Evolutionary conservation across 2,797 vertebrate genomes (phyloP).

Genomic region (Chelmon rostratus): DNA sequence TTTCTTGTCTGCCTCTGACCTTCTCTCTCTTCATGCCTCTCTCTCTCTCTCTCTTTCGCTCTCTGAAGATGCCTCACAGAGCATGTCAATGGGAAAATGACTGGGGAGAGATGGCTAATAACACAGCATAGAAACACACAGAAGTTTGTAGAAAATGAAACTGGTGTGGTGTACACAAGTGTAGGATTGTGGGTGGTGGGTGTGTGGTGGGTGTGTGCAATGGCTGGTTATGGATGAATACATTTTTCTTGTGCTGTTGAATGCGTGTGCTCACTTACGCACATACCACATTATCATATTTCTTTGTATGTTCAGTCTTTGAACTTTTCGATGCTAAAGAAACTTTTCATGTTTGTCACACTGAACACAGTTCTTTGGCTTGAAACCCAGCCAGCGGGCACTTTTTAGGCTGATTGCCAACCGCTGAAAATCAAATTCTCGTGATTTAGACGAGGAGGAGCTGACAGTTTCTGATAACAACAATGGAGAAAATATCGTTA

Average conservation of each 20-base stretch:
- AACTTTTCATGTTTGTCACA: background rate
- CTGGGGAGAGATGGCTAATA: slow-evolving; percentile 74
- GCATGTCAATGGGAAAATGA: slow-evolving; percentile 82
- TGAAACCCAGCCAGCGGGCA: background rate
- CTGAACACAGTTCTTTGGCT: background rate
- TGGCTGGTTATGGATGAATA: slow-evolving; percentile 24
- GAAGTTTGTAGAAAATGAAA: slow-evolving; percentile 68
- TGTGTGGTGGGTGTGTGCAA: slow-evolving; percentile 30
- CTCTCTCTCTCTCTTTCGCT: background rate
- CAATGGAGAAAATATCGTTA: background rate
- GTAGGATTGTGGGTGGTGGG: slow-evolving; percentile 37
- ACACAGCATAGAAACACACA: slow-evolving; percentile 66
- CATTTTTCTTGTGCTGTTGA: slow-evolving; percentile 15
- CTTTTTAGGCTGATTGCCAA: background rate
- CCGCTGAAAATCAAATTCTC: background rate
- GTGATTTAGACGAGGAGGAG: too few species aligned
- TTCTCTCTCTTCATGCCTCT: background rate
- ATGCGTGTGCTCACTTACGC: background rate
- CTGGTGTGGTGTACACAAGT: slow-evolving; percentile 65
- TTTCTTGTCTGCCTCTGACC: too few species aligned
- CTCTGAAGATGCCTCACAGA: slow-evolving; percentile 67
- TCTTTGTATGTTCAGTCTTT: background rate
- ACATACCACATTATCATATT: slow-evolving; percentile 1
- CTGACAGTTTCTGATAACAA: background rate
- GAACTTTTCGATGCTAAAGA: background rate